Base-by-base conservation (phyloP, 2,888 invertebrate genomes). In the Gandaritis pyraliata region DNA sequence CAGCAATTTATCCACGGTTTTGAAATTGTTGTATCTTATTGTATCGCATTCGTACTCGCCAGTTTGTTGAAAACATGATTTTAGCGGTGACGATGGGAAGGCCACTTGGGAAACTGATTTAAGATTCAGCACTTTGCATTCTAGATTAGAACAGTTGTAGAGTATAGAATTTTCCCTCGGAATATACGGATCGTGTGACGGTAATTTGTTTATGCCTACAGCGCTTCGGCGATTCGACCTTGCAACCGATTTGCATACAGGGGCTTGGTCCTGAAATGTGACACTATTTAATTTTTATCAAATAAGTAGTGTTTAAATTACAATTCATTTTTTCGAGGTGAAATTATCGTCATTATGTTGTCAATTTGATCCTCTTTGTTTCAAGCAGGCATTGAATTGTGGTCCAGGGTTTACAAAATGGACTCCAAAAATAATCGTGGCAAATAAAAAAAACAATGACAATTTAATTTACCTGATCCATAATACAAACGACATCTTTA, bases 131-230 rank as follows among this genome's bases (percentile, higher is more conserved):
- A 73, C 59, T 41, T 73, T 61, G 62, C 90, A 90, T 69, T 80
- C 72, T n/a, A 69, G 29, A 1, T 65, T 65, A 3, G 85, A 71
- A 61, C 91, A 91, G 57, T 85, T 81, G 65, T 82, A 89, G 56
- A 89, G 78, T 16, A 77, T 47, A 11, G 76, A 55, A 52, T 81
- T 74, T 10, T 71, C 63, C 65, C 85, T 83, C 33, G 91, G 89
- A 65, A 91, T 83, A 66, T 85, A 89, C 4, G 89, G 89, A 65
- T 90, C 87, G 61, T 88, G 81, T n/a, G 80, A 78, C 7, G 90
- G 90, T 16, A 76, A 46, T n/a, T 73, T 72, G 49, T 70, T 71
- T 56, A 61, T 52, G 45, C 51, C 56, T 47, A 64, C 59, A 56
- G 51, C 52, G 41, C 36, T 58, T 23, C 83, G 78, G 45, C 82